Evolutionary conservation across 2,797 vertebrate genomes (phyloP).

Genomic region (Morus bassanus): DNA sequence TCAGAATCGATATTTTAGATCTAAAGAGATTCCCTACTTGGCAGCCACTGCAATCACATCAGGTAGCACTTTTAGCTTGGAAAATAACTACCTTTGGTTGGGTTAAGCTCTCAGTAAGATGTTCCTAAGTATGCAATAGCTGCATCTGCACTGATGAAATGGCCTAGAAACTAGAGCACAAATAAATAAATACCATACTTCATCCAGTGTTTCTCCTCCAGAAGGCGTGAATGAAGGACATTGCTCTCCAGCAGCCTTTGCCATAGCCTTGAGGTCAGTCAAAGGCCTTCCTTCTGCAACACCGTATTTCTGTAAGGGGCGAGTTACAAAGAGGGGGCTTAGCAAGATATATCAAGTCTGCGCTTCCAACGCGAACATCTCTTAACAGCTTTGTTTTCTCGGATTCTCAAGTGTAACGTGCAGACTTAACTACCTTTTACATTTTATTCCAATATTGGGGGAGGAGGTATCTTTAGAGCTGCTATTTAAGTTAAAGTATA

Average conservation of each 20-base stretch:
- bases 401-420: background rate
- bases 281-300: slow-evolving; percentile 87
- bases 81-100: background rate
- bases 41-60: background rate
- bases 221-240: slow-evolving; percentile 88
- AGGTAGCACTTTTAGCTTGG: background rate
- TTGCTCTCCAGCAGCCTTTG: slow-evolving; percentile 85
- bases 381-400: background rate
- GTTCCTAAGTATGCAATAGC: background rate
- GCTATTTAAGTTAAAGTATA: background rate
- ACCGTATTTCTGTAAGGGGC: slow-evolving; percentile 84
- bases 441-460: background rate
- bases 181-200: slow-evolving; percentile 77
- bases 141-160: background rate
- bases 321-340: background rate
- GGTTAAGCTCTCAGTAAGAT: background rate
- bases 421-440: background rate
- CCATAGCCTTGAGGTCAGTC: slow-evolving; percentile 88
- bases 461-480: background rate
- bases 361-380: background rate
- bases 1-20: background rate
- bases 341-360: background rate
- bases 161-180: background rate
- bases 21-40: background rate
- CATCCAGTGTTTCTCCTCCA: slow-evolving; percentile 89